These are phyloP conservation scores for Protonibea diacanthus DNA, from an alignment of 2,797 vertebrate genomes.

Conservation along the genomic window DNA sequence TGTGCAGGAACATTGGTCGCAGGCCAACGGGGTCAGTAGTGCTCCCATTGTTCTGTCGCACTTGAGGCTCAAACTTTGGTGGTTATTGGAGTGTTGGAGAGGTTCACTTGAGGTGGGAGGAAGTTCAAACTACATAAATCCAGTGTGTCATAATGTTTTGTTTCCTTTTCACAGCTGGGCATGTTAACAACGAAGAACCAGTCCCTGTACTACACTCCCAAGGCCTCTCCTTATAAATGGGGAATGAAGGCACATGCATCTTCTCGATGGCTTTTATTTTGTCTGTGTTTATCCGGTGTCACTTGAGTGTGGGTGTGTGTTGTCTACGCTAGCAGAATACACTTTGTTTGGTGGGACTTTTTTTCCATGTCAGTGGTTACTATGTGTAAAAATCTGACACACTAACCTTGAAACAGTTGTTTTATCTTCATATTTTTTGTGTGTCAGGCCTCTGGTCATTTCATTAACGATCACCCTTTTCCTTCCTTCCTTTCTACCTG, in stretches of 20 bases:
- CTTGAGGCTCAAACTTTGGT: conserved; percentile 34
- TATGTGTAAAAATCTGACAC: neutral
- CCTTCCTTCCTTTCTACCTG: neutral
- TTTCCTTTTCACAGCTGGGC: conserved; percentile 57
- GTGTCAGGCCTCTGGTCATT: conserved; percentile 2
- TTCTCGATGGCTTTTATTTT: conserved; percentile 1
- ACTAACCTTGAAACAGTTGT: neutral
- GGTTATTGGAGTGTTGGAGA: conserved; percentile 41
- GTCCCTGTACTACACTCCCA: conserved; percentile 68
- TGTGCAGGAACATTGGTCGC: conserved; percentile 52
- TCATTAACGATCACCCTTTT: neutral
- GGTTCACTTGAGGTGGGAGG: conserved; percentile 14
- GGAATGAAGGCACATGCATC: conserved; percentile 60
- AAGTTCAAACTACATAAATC: conserved; percentile 2
- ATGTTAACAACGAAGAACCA: conserved; percentile 55
- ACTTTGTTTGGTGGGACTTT: conserved; percentile 12
- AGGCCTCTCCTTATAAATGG: conserved; percentile 24
- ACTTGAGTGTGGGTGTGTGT: conserved; percentile 17
- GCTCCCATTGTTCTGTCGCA: conserved; percentile 52
- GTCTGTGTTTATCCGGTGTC: neutral
- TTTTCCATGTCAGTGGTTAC: conserved; percentile 1
- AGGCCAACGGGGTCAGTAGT: conserved; percentile 72
- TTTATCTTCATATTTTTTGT: neutral
- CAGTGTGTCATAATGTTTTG: neutral
- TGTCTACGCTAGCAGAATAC: neutral